Conservation (phyloP, 2,888 invertebrate species). For the Tenthredo livida region DNA sequence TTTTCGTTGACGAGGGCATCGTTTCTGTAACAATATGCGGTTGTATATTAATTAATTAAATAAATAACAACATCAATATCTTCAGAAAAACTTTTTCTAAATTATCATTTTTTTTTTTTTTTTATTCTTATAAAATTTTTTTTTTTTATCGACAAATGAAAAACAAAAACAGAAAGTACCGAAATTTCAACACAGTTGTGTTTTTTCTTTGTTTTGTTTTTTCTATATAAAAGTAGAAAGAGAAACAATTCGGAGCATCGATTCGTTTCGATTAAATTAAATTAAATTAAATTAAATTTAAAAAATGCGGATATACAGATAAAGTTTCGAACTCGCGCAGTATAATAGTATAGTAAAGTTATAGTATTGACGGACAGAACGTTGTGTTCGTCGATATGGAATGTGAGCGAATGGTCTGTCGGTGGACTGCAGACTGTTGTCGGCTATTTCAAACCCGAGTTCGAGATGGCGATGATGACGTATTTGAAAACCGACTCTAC, state of each 20-base stretch:
- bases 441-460: constrained; percentile 50
- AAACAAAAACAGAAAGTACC: neutral
- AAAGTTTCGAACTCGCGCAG: neutral
- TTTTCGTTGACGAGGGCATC: constrained; percentile 67
- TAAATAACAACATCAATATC: neutral
- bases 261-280: too few species aligned
- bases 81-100: too few species aligned
- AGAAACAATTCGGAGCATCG: too few species aligned
- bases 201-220: neutral
- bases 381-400: neutral
- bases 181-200: neutral
- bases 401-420: constrained; percentile 48
- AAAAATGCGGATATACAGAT: neutral
- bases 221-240: too few species aligned
- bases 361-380: neutral
- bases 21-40: constrained; percentile 65
- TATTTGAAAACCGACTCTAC: neutral
- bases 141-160: neutral
- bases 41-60: neutral
- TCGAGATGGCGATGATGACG: constrained; percentile 36
- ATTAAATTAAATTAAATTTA: neutral
- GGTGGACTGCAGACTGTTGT: neutral
- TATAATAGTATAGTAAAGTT: neutral
- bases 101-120: neutral
- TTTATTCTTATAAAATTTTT: too few species aligned